Base-by-base conservation (phyloP, 35 echinoderm and acorn worm species). In the Anneissia japonica region DNA sequence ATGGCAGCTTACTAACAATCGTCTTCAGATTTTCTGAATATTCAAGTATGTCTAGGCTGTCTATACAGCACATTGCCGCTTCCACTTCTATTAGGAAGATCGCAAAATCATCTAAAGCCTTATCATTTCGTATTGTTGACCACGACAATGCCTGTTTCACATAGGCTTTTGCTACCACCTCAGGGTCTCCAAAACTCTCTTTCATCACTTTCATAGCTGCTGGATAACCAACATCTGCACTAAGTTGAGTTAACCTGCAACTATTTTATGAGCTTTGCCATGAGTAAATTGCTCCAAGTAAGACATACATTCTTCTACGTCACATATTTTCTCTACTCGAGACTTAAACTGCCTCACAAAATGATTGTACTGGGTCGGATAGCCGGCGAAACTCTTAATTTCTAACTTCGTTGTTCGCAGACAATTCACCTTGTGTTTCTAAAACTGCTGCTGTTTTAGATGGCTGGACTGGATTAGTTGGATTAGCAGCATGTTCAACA, bases 231-330 rank as follows among this genome's bases (percentile, higher is more conserved):
- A 89, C 46, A 26, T 32, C 46, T 73, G 78, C 79, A 82, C 55
- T 46, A 41, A 89, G 32, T 28, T 89, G 55, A 37, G 87, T 56
- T 30, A 74, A 89, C 87, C 87, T 28, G 37, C 46, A 13, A 89
- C 87, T 10, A 89, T 89, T 75, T 83, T 38, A 89, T 89, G 78
- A 26, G 87, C 87, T 74, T 82, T 56, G 9, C 79, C 79, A 35
- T 32, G 33, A 38, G 79, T 75, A n/a, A 73, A 89, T 28, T 82
- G 77, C 23, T 83, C 87, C 0, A 89, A 30, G 37, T 82, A 89
- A n/a, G 31, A 35, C 28, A 82, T 82, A 16, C 72, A 73, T 77
- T 89, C 79, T 29, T 89, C 79, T 9, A 82, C 23, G 37, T 51
- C 81, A 34, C 64, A 81, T 1, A 75, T 10, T 30, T 35, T 46